phyloP scores from a whole-genome alignment of 2,113 vertebrate genomes.

The Scatophagus argus region DNA sequence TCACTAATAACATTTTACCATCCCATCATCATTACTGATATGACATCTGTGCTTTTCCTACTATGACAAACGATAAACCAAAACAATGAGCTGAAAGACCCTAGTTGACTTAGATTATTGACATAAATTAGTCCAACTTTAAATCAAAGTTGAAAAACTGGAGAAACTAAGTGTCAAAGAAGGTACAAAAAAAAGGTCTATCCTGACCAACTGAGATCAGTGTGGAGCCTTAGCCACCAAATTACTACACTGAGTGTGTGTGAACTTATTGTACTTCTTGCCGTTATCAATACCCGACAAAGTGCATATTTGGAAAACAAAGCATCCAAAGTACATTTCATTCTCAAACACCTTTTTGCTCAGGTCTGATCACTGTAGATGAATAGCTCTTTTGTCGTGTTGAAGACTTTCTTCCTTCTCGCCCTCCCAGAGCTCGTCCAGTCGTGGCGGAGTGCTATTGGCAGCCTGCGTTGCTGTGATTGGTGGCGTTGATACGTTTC shows the following conservation, averaged over 20 bases:
- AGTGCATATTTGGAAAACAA: background rate
- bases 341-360: slow-evolving; percentile 7
- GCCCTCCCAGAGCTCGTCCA: slow-evolving; percentile 43
- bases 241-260: background rate
- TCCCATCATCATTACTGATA: background rate
- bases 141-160: no score
- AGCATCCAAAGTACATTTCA: background rate
- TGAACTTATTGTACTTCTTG: background rate
- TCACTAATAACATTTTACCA: background rate
- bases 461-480: slow-evolving; percentile 68
- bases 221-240: no score
- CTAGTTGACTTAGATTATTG: no score
- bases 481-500: slow-evolving; percentile 77
- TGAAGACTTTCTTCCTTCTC: slow-evolving; percentile 13
- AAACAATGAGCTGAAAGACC: background rate
- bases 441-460: slow-evolving; percentile 48
- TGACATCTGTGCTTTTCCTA: slow-evolving; percentile 1
- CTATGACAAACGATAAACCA: background rate
- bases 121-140: no score
- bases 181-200: no score
- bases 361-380: slow-evolving; percentile 1
- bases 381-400: slow-evolving; percentile 20
- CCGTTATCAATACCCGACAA: background rate
- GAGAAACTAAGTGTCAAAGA: no score
- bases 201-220: background rate